Conservation (phyloP, 2,797 vertebrate genomes). For the Tragopan temminckii region DNA sequence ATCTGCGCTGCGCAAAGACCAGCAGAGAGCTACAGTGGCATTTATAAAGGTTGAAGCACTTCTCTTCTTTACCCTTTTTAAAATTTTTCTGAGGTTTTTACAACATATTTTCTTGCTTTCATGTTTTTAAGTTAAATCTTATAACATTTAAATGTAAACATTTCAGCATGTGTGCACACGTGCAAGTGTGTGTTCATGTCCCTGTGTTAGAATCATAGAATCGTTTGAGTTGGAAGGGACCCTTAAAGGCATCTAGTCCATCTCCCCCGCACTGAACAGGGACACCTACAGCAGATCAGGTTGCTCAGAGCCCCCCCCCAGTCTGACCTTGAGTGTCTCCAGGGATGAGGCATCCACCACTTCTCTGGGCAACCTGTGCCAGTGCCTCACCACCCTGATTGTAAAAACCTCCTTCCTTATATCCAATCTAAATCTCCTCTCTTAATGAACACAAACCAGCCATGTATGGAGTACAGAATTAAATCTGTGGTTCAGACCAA, state of each 20-base stretch:
- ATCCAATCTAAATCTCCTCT: no score
- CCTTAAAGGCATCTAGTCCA: no score
- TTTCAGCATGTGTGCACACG: not conserved
- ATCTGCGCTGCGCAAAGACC: not conserved
- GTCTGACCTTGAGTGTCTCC: no score
- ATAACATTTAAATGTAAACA: not conserved
- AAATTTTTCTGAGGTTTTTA: not conserved
- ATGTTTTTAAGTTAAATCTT: not conserved
- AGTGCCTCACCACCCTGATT: no score
- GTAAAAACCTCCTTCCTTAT: no score
- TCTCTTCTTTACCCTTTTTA: not conserved
- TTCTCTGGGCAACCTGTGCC: no score
- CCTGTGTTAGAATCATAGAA: not conserved
- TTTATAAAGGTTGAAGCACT: not conserved
- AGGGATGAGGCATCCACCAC: no score
- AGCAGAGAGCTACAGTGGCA: not conserved
- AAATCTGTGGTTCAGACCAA: constrained; percentile 48
- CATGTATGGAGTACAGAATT: constrained; percentile 29
- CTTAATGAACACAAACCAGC: constrained; percentile 32
- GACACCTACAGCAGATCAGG: no score
- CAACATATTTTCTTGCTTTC: not conserved
- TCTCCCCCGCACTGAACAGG: no score
- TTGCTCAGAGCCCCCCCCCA: no score
- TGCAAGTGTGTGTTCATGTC: not conserved
- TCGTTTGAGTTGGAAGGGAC: no score